These are phyloP conservation scores for Murina feae DNA, from an alignment of 2,113 vertebrate genomes.

Conservation along the genomic window DNA sequence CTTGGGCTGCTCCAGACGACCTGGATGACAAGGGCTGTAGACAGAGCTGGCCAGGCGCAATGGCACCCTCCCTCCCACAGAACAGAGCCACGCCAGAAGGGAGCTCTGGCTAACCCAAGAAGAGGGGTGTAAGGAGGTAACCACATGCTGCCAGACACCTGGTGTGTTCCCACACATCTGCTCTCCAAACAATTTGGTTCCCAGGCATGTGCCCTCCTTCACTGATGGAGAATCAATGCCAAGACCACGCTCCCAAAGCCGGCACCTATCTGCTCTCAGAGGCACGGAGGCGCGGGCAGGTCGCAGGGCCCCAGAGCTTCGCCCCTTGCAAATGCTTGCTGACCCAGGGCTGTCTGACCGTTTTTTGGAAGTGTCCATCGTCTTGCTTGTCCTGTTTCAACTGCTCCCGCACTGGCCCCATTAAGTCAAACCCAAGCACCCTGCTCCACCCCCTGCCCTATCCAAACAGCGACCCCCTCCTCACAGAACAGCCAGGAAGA, in stretches of 20 bases:
- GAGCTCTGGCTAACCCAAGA: neutral
- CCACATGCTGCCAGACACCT: neutral
- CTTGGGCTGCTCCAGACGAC: neutral
- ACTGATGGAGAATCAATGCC: neutral
- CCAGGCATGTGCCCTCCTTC: neutral
- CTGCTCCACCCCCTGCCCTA: neutral
- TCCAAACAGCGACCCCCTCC: neutral
- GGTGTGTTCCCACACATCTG: neutral
- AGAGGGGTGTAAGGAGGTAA: neutral
- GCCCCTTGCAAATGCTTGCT: neutral
- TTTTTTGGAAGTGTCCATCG: neutral
- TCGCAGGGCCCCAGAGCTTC: neutral
- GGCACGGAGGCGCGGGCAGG: fast-evolving
- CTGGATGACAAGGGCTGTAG: neutral
- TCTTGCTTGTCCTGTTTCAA: neutral
- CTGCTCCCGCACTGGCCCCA: neutral
- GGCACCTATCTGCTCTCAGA: neutral
- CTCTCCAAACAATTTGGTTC: neutral
- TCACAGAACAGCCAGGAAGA: neutral
- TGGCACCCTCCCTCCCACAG: neutral
- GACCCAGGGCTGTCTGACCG: neutral
- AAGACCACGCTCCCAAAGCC: neutral
- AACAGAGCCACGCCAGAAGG: neutral
- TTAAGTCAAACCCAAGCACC: neutral
- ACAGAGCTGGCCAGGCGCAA: neutral